Evolutionary conservation across 92 coral and sea anemone species (phyloP).

Genomic region (Montipora capitata): DNA sequence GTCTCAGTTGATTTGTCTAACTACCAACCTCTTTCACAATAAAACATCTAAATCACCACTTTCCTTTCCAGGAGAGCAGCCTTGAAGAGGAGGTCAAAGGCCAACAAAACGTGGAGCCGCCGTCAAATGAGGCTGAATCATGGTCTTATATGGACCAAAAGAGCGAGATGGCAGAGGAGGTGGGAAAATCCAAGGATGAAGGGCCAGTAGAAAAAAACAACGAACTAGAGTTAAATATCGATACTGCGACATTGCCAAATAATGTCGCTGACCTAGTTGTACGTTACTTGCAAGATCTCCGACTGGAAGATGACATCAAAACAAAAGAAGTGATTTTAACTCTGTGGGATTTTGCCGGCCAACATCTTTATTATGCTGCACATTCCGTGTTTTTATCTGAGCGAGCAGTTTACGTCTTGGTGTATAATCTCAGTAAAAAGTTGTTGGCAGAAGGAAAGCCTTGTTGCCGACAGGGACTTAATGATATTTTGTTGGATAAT

Average conservation of each 20-base stretch:
- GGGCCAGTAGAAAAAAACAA: no score
- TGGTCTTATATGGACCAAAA: background rate
- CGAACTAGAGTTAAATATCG: no score
- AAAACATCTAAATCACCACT: no score
- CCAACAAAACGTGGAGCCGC: no score
- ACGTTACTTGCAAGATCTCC: no score
- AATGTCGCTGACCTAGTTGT: no score
- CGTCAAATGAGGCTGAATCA: background rate
- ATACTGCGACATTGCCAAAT: no score
- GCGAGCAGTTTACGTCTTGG: conserved; percentile 48
- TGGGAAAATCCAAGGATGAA: no score
- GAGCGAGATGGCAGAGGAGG: background rate
- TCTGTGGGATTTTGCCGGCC: background rate
- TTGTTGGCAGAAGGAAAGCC: conserved; percentile 81
- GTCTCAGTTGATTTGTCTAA: no score
- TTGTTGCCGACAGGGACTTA: conserved; percentile 76
- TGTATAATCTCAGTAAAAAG: no score
- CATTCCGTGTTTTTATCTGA: conserved; percentile 87
- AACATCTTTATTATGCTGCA: conserved; percentile 9
- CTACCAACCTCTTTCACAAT: no score
- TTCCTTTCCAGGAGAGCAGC: background rate
- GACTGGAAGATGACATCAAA: no score
- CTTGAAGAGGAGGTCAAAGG: background rate
- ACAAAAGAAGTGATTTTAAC: conserved; percentile 2
- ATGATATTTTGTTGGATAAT: conserved; percentile 73